Percentiles rank a stretch among this genome's conserved stretches.
These are phyloP conservation scores for Idaea dimidiata DNA, from an alignment of 2,888 invertebrate species.

Conservation along the genomic window DNA sequence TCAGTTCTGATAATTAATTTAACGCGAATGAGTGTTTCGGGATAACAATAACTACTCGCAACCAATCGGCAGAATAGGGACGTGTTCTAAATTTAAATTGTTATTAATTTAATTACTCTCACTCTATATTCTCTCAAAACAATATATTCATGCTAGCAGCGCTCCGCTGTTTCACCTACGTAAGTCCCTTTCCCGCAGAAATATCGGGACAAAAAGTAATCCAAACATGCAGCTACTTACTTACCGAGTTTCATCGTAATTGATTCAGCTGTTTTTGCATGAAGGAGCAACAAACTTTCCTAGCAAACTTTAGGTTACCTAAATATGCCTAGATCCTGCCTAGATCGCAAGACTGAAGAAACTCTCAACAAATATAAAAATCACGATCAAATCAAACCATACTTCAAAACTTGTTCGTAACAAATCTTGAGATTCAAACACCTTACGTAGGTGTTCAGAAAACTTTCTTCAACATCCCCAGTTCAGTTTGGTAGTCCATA, in stretches of 20 bases:
- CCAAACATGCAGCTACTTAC: no score
- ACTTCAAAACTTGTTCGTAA: neutral
- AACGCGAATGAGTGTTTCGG: slow-evolving; percentile 16
- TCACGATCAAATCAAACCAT: neutral
- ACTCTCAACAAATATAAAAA: neutral
- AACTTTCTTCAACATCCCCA: neutral
- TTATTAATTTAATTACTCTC: slow-evolving; percentile 7
- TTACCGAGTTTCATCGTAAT: no score
- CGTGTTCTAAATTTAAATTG: neutral
- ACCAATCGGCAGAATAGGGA: neutral
- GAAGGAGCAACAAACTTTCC: no score
- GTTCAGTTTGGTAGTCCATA: neutral
- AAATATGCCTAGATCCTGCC: neutral
- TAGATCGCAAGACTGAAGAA: neutral
- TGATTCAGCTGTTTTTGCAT: no score
- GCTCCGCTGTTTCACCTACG: no score
- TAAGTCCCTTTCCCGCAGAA: no score
- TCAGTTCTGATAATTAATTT: slow-evolving; percentile 27
- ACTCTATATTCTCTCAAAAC: no score
- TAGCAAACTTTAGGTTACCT: neutral
- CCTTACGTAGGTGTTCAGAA: neutral
- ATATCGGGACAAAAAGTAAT: no score
- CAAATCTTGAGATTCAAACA: neutral
- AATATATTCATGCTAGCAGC: no score
- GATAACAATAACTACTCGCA: neutral